These are phyloP conservation scores for Sesia bembeciformis DNA, from an alignment of 2,888 invertebrate genomes.

Conservation along the genomic window DNA sequence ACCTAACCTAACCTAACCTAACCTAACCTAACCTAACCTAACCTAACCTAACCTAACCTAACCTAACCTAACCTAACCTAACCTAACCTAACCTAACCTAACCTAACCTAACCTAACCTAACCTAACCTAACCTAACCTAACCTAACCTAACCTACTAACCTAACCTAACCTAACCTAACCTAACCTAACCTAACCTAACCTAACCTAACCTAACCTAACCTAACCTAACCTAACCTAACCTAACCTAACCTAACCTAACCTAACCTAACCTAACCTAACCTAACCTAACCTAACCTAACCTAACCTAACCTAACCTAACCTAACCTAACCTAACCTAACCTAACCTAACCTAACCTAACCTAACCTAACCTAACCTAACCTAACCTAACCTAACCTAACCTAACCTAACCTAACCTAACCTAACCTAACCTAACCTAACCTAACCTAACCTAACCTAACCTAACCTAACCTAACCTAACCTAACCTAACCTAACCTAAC, in stretches of 20 bases:
- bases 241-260: constrained; percentile 1
- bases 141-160: background rate
- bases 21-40: constrained; percentile 2
- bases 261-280: background rate
- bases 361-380: constrained; percentile 12
- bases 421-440: constrained; percentile 1
- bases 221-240: constrained; percentile 1
- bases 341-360: background rate
- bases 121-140: background rate
- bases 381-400: background rate
- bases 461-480: background rate
- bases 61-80: constrained; percentile 1
- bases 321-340: constrained; percentile 1
- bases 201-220: constrained; percentile 7
- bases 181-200: background rate
- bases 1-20: constrained; percentile 1
- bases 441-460: background rate
- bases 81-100: constrained; percentile 2
- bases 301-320: background rate
- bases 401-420: background rate
- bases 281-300: constrained; percentile 4
- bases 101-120: background rate
- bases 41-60: constrained; percentile 2
- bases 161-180: background rate
- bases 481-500: constrained; percentile 4